Evolutionary conservation across 1,140 invertebrate genomes (phyloP), one percentile per base, ranked within the genome.

Genomic region (Aphidius ervi): DNA sequence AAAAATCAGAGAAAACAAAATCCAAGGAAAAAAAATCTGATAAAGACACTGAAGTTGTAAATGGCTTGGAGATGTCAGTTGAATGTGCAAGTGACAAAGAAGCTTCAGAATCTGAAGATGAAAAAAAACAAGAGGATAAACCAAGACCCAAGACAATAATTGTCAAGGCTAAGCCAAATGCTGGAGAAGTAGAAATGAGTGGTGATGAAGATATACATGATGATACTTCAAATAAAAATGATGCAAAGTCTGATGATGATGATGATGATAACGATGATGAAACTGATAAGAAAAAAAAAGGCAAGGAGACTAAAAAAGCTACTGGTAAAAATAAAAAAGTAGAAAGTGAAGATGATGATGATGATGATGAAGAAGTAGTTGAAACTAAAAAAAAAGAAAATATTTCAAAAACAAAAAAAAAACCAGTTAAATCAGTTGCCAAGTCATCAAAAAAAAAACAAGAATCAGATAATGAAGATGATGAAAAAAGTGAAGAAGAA

Each of bases 51-150:
- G 73, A 74, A 65, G 69, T 77, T 31, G 70, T 74, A 2, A 71
- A 76, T 53, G 75, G 74, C 42, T 59, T 80, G 9, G 77, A 80
- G 53, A 69, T 80, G 59, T 70, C 68, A 10, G 75, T 80, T 16
- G 78, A 79, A 59, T 74, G 74, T 63, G 78, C 76, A 0, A 80
- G 78, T 62, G 78, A 80, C 23, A 72, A 77, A 56, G 77, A 79
- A 53, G 67, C 62, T 5, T 72, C 74, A 0, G 70, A 66, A 66
- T 70, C 69, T n/a, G 76, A 77, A 5, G 66, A 55, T 23, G 74
- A 75, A 41, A 63, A 70, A 20, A 57, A 65, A 0, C 63, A 71
- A 10, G 67, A 69, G 16, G 9, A n/a, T 5, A 71, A 72, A 20
- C 59, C 73, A 9, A 69, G 67, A 43, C 63, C 69, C 7, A 80